Evolutionary conservation across 1,140 invertebrate genomes (phyloP).

Genomic region (Zophobas morio): DNA sequence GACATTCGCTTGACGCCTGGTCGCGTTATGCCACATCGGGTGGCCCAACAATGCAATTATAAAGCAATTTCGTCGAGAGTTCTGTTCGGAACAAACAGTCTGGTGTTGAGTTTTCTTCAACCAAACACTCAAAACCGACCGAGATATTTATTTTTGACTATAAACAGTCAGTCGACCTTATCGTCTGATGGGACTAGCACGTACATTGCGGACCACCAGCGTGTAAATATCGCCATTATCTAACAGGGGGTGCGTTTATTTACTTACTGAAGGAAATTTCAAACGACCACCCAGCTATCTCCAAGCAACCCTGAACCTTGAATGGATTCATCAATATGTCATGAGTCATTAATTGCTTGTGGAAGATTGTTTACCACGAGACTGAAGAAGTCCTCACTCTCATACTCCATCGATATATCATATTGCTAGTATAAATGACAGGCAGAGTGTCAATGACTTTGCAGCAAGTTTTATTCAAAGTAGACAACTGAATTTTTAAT

Average conservation of each 20-base stretch:
- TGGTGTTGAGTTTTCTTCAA: conserved; percentile 12
- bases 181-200: conserved; percentile 35
- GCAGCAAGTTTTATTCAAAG: background rate
- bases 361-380: conserved; percentile 27
- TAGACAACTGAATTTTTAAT: background rate
- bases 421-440: background rate
- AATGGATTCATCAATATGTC: conserved; percentile 36
- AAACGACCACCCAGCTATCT: conserved; percentile 42
- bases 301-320: conserved; percentile 6
- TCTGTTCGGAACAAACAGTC: background rate
- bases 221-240: conserved; percentile 47
- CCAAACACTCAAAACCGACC: conserved; percentile 26
- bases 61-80: conserved; percentile 2
- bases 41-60: conserved; percentile 25
- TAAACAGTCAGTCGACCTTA: conserved; percentile 30
- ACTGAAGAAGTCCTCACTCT: conserved; percentile 1
- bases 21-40: background rate
- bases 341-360: conserved; percentile 36
- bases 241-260: conserved; percentile 42
- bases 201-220: conserved; percentile 40
- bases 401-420: background rate
- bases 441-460: background rate
- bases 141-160: conserved; percentile 36
- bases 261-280: conserved; percentile 45
- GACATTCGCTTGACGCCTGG: conserved; percentile 14